phyloP scores from a whole-genome alignment of 2,113 vertebrate genomes.

The Corvus moneduloides region DNA sequence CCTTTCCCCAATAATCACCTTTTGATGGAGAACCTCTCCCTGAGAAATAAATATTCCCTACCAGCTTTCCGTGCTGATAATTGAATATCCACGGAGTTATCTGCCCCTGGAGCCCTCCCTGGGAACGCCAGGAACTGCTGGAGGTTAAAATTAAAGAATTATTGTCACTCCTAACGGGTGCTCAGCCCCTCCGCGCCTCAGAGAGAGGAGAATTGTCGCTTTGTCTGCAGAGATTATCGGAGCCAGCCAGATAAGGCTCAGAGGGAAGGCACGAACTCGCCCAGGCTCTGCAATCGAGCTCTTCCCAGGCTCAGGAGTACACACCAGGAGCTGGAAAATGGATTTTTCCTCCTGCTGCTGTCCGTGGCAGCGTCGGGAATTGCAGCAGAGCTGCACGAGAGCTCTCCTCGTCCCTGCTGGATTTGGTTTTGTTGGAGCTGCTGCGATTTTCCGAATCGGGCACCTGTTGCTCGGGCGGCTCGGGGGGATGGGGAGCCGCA shows the following conservation, averaged over 20 bases:
- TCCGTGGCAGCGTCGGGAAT: neutral
- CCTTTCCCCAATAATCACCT: neutral
- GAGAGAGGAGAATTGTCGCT: neutral
- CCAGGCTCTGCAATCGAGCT: neutral
- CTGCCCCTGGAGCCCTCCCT: neutral
- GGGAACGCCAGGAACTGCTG: neutral
- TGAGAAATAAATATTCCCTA: neutral
- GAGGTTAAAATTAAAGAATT: neutral
- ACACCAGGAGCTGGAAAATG: neutral
- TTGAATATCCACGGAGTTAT: neutral
- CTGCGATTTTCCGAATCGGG: neutral
- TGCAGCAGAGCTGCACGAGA: neutral
- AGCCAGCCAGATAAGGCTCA: neutral
- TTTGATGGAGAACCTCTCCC: neutral
- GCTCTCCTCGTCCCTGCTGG: neutral
- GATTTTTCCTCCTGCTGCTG: neutral
- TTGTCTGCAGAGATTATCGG: neutral
- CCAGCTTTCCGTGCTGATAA: neutral
- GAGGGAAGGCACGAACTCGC: neutral
- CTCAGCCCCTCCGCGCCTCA: neutral
- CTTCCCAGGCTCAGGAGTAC: neutral
- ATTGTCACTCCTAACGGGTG: neutral
- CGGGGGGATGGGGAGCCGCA: neutral
- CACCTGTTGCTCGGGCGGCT: constrained; percentile 19
- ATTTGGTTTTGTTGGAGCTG: constrained; percentile 3